These are phyloP conservation scores for Drosophila burlai DNA, from an alignment of 1,140 invertebrate genomes.

Conservation along the genomic window DNA sequence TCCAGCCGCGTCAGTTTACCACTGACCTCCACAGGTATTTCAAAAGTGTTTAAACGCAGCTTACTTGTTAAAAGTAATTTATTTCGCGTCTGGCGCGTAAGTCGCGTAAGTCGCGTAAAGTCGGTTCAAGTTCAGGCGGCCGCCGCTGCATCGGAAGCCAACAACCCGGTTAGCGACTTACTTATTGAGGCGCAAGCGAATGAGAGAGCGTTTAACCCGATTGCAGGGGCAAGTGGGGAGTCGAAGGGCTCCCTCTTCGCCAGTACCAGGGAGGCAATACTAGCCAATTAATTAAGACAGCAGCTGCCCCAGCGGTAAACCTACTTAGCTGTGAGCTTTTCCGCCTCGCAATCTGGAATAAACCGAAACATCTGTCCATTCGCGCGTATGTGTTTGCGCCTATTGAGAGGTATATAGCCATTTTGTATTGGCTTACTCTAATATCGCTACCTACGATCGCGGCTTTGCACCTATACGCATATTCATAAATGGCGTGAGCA, in stretches of 20 bases:
- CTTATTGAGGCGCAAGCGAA: constrained; percentile 13
- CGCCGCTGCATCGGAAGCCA: constrained; percentile 51
- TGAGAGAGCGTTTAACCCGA: neutral
- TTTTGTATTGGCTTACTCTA: constrained; percentile 7
- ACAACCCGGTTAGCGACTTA: constrained; percentile 50
- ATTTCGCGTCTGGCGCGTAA: constrained; percentile 35
- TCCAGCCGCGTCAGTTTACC: constrained; percentile 42
- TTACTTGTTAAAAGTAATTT: constrained; percentile 56
- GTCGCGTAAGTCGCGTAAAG: constrained; percentile 32
- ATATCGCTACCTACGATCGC: neutral
- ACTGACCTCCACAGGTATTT: constrained; percentile 66
- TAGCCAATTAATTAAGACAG: constrained; percentile 11
- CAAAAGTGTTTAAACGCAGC: constrained; percentile 45
- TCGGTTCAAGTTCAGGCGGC: constrained; percentile 54
- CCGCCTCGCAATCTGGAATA: constrained; percentile 10
- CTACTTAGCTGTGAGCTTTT: constrained; percentile 23
- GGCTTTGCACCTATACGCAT: constrained; percentile 23
- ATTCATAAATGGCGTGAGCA: neutral
- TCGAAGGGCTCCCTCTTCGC: neutral
- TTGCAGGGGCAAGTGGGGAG: neutral
- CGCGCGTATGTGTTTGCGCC: too few species aligned
- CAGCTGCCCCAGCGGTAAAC: constrained; percentile 14
- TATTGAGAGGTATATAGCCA: neutral
- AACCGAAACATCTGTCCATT: constrained; percentile 27
- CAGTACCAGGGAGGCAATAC: neutral